Conservation (phyloP, 2,113 vertebrate genomes). For the Sardina pilchardus region DNA sequence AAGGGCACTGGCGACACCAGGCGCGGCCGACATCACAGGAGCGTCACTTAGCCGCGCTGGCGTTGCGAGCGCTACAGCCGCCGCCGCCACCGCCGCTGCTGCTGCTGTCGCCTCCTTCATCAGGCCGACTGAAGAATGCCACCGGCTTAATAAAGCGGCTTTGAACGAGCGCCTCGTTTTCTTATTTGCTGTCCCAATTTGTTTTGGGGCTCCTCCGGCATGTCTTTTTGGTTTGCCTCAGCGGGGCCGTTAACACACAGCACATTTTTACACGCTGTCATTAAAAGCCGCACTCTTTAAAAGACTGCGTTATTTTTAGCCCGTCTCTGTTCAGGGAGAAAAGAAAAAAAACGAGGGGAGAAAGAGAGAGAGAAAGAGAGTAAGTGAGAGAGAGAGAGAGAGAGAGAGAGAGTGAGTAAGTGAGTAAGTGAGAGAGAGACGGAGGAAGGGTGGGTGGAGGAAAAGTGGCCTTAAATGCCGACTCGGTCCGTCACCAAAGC, state of each 20-base stretch:
- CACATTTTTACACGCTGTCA: conserved; percentile 74
- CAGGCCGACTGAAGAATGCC: conserved; percentile 50
- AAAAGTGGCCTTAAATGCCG: conserved; percentile 58
- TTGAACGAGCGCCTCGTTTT: conserved; percentile 41
- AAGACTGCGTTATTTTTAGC: conserved; percentile 73
- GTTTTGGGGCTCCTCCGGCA: conserved; percentile 64
- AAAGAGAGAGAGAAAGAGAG: neutral
- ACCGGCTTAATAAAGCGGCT: conserved; percentile 45
- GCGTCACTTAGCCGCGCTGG: neutral
- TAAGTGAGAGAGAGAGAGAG: neutral
- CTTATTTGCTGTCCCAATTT: conserved; percentile 73
- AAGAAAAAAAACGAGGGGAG: conserved; percentile 34
- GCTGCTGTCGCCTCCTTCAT: conserved; percentile 47
- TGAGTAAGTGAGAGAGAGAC: neutral
- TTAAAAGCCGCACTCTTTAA: conserved; percentile 76
- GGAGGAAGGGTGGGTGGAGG: neutral
- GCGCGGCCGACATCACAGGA: neutral
- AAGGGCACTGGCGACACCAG: neutral
- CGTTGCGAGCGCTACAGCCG: neutral
- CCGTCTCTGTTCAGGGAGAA: conserved; percentile 55
- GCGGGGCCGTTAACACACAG: conserved; percentile 71
- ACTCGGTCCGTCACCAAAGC: conserved; percentile 47
- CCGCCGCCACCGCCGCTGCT: conserved; percentile 6
- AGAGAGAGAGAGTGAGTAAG: neutral
- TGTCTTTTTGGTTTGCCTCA: conserved; percentile 72